phyloP scores from a whole-genome alignment of 2,113 vertebrate species.

The Vulpes lagopus region DNA sequence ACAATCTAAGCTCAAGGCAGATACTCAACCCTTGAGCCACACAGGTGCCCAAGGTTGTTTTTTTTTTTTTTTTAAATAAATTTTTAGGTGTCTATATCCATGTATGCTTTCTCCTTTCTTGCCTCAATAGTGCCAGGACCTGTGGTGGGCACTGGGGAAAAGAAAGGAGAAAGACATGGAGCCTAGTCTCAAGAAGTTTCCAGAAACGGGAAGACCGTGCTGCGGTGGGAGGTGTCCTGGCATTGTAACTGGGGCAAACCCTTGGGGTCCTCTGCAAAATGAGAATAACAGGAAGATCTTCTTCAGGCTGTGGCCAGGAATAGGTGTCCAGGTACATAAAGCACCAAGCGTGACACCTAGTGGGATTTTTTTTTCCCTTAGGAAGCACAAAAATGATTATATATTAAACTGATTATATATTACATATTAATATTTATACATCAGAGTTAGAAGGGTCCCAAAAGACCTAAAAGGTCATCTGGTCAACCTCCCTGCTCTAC shows the following conservation, averaged over 20 bases:
- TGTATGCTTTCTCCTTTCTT: neutral
- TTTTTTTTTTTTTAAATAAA: neutral
- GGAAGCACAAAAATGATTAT: neutral
- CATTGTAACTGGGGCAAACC: fast-evolving
- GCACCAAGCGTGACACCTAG: fast-evolving
- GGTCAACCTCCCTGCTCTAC: neutral
- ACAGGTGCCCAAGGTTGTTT: too few relatives aligned
- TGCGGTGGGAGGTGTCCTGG: fast-evolving
- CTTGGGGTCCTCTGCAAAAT: neutral
- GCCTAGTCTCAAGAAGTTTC: too few relatives aligned
- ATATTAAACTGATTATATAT: neutral
- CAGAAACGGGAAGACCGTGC: fast-evolving
- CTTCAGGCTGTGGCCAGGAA: fast-evolving
- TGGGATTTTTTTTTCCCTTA: neutral
- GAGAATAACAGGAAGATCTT: fast-evolving
- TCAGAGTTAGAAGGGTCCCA: fast-evolving
- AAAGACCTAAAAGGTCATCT: neutral
- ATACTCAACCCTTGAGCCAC: too few relatives aligned
- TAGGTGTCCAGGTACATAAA: fast-evolving
- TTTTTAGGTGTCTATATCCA: too few relatives aligned
- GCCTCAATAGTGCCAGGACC: neutral
- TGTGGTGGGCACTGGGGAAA: neutral
- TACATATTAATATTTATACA: neutral
- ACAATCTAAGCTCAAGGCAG: too few relatives aligned
- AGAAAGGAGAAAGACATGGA: neutral